Base-by-base conservation (phyloP, 2,888 invertebrate genomes). In the Smittia aterrima region DNA sequence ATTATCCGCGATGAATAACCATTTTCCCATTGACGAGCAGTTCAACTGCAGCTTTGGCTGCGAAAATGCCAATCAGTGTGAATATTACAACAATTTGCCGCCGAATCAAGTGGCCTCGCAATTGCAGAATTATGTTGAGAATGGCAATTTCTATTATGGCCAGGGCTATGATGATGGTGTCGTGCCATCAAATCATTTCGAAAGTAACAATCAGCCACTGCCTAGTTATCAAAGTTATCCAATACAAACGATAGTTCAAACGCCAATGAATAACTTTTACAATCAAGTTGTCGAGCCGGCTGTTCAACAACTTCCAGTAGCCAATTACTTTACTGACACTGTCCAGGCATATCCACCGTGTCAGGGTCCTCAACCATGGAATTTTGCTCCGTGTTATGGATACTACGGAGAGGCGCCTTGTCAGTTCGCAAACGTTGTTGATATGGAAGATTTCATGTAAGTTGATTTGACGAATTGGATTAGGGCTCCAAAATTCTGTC, bases 401-500 rank as follows among this genome's bases (percentile, higher is more conserved):
- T 88, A 89, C 77, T 86, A 86, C 75, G 81, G 81, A 66, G 79
- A 80, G 25, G 87, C 87, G 77, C 85, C 89, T 0, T 90, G 90
- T 77, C 89, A 89, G 78, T 90, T 87, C 79, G 87, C 89, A 0
- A 70, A 70, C 16, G 84, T 88, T 76, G 86, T 89, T 71, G 90
- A 90, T 81, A 87, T 90, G 78, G 90, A 90, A 81, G 90, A 90
- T 83, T 90, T 90, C 81, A 89, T 90, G 90, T 90, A 83, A 90
- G 90, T 88, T 77, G 27, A 70, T 64, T 11, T 32, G 25, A n/a
- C 53, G 11, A 47, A 47, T n/a, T n/a, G 53, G 32, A 18, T 27
- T 6, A 66, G 6, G 16, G 20, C 9, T n/a, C n/a, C n/a, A 32
- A 32, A 47, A 2, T 47, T 47, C 47, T 38, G 38, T n/a, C n/a